These are phyloP conservation scores for Halesus radiatus DNA, from an alignment of 1,140 invertebrate species.

Conservation along the genomic window DNA sequence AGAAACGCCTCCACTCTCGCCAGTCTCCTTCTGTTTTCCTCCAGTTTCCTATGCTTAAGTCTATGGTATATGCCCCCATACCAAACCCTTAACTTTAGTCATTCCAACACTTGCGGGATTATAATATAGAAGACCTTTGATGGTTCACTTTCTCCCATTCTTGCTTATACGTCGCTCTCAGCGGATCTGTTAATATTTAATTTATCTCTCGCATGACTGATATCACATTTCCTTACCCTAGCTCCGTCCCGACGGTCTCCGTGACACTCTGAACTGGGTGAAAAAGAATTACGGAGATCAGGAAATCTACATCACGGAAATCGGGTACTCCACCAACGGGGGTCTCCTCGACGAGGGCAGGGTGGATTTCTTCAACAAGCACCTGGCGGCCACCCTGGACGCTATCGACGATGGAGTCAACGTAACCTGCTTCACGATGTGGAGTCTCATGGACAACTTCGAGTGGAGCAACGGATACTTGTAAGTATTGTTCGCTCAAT, in stretches of 20 bases:
- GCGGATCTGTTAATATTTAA: not conserved
- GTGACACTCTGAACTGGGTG: conserved; percentile 74
- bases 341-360: conserved; percentile 68
- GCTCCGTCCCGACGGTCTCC: conserved; percentile 71
- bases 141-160: not conserved
- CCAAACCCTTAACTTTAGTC: too few species aligned
- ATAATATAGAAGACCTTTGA: not conserved
- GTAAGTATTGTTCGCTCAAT: conserved; percentile 26
- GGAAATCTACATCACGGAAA: conserved; percentile 75
- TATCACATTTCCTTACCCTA: not conserved
- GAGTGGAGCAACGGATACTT: conserved; percentile 72
- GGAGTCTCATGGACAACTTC: conserved; percentile 80
- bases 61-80: too few species aligned
- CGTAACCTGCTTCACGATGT: conserved; percentile 75
- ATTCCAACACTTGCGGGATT: too few species aligned
- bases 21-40: too few species aligned
- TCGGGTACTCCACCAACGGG: conserved; percentile 67
- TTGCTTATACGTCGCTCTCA: not conserved
- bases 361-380: conserved; percentile 69
- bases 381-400: conserved; percentile 61
- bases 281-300: conserved; percentile 70
- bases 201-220: not conserved
- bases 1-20: too few species aligned
- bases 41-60: too few species aligned
- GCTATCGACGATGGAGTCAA: conserved; percentile 71